These are phyloP conservation scores for Thinocorus orbignyianus DNA, from an alignment of 2,113 vertebrate genomes.

Conservation along the genomic window DNA sequence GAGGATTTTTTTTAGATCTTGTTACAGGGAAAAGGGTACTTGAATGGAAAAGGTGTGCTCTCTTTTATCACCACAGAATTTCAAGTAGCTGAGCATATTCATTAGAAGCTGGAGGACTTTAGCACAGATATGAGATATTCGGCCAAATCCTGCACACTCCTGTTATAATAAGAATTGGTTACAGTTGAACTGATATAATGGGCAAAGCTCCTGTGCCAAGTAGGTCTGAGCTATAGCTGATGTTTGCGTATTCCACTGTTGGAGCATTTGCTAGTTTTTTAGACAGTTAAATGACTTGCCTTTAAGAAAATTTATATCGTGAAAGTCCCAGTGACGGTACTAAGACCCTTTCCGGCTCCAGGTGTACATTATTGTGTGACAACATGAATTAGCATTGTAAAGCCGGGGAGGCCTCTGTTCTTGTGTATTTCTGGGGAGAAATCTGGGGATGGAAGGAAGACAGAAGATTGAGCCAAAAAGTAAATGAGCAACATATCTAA, in stretches of 20 bases:
- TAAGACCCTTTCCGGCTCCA: not conserved
- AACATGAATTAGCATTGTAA: not conserved
- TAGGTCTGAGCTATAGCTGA: not conserved
- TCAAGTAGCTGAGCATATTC: conserved; percentile 18
- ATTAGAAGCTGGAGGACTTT: not conserved
- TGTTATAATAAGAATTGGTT: not conserved
- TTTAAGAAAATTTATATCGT: not conserved
- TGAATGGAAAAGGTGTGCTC: not conserved
- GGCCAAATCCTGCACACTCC: not conserved
- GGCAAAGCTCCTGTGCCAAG: not conserved
- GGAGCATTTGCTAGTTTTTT: not conserved
- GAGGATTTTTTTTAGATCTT: conserved; percentile 41
- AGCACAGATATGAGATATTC: not conserved
- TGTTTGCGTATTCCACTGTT: not conserved
- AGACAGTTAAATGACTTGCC: not conserved
- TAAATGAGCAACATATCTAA: not conserved
- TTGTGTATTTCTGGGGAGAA: not conserved
- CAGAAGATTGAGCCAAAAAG: not conserved
- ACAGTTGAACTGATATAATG: not conserved
- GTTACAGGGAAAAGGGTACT: conserved; percentile 10
- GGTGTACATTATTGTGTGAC: not conserved
- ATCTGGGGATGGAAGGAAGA: not conserved
- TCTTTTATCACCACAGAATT: not conserved
- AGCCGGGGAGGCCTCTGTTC: not conserved
- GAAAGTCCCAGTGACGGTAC: not conserved